phyloP scores from a whole-genome alignment of 2,797 vertebrate species.

The Syndactyla subalaris region DNA sequence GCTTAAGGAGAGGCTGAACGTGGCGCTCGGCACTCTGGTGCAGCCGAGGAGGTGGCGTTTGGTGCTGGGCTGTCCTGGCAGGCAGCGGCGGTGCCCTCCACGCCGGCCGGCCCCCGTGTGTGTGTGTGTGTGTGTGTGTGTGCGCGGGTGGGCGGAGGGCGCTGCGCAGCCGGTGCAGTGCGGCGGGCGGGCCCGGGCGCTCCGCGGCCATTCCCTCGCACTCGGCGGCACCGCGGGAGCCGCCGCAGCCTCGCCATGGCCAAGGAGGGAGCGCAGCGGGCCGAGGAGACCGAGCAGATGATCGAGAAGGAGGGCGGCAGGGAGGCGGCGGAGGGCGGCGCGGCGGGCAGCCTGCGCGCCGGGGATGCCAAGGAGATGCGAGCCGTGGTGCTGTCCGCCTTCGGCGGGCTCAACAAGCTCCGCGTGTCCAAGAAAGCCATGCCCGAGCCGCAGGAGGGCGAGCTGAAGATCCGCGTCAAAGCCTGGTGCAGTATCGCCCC shows the following conservation, averaged over 20 bases:
- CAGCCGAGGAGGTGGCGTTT: neutral
- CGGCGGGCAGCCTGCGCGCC: constrained; percentile 64
- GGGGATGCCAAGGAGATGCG: constrained; percentile 92
- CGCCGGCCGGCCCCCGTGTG: too few species aligned
- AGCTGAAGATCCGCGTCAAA: constrained; percentile 97
- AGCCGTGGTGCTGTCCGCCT: constrained; percentile 89
- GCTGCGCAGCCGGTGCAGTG: neutral
- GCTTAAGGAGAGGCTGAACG: neutral
- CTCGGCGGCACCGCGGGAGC: constrained; percentile 23
- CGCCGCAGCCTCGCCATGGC: constrained; percentile 81
- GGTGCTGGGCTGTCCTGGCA: neutral
- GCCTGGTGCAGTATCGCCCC: constrained; percentile 83
- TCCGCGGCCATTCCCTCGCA: constrained; percentile 47
- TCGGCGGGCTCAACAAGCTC: constrained; percentile 97
- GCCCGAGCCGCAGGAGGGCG: constrained; percentile 92
- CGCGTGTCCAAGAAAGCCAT: constrained; percentile 89
- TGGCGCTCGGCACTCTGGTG: neutral
- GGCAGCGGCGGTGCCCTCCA: too few species aligned
- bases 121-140: too few species aligned
- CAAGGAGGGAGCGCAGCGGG: constrained; percentile 87
- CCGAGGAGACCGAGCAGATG: constrained; percentile 95
- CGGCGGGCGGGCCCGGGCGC: neutral
- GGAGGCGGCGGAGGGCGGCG: constrained; percentile 73
- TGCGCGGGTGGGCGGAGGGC: neutral
- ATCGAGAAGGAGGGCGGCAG: constrained; percentile 83